These are phyloP conservation scores for Butorides virescens DNA, from an alignment of 2,113 vertebrate species.

Conservation along the genomic window DNA sequence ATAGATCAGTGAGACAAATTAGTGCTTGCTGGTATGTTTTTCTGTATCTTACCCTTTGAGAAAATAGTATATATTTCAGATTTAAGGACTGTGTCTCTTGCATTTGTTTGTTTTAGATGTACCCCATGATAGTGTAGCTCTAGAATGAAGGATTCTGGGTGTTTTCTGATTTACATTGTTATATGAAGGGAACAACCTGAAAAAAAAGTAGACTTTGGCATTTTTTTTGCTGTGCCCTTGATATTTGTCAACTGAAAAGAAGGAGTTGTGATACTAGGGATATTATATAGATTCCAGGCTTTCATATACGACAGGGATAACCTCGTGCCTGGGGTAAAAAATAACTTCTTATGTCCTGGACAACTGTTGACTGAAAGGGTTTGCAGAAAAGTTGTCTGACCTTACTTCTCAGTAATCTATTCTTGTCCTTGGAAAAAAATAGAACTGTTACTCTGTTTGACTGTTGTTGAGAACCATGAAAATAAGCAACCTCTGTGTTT, in stretches of 20 bases:
- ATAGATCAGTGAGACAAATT: not conserved
- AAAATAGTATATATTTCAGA: not conserved
- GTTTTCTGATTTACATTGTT: not conserved
- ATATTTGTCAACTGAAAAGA: not conserved
- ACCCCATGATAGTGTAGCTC: not conserved
- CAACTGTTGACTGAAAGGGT: not conserved
- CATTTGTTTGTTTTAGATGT: not conserved
- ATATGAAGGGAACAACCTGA: not conserved
- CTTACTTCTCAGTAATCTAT: not conserved
- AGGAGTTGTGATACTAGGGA: not conserved
- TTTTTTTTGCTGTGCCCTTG: not conserved
- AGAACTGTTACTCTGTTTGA: not conserved
- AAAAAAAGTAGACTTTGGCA: not conserved
- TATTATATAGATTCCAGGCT: not conserved
- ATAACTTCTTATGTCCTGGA: not conserved
- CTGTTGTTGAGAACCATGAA: not conserved
- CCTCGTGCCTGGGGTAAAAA: not conserved
- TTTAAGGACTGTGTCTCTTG: not conserved
- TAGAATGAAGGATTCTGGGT: not conserved
- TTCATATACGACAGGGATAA: not conserved
- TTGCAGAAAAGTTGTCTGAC: not conserved
- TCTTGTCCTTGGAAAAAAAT: not conserved
- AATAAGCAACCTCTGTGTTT: not conserved
- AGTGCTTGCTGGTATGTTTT: slow-evolving; percentile 1
- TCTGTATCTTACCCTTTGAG: not conserved